Conservation (phyloP, 2,797 vertebrate genomes). For the Microchirus variegatus region DNA sequence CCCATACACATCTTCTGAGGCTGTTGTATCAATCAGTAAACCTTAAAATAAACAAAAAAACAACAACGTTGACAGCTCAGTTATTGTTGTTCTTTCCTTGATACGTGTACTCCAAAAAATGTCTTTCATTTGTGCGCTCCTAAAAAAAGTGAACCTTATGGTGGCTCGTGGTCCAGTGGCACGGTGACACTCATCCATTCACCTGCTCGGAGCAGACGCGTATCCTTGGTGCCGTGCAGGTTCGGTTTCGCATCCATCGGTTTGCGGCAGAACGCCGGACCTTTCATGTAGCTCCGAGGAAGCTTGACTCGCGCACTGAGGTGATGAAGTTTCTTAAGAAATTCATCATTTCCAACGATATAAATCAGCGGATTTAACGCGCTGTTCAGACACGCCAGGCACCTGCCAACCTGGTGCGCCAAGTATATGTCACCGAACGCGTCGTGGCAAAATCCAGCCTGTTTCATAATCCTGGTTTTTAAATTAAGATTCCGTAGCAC, state of each 20-base stretch:
- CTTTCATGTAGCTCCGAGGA: slow-evolving; percentile 41
- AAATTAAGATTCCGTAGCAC: slow-evolving; percentile 82
- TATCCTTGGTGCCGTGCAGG: no score
- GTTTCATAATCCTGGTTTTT: slow-evolving; percentile 66
- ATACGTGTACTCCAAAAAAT: no score
- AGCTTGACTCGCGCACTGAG: slow-evolving; percentile 27
- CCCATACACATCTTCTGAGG: no score
- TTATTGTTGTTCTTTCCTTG: no score
- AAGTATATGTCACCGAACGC: slow-evolving; percentile 71
- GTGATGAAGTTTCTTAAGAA: slow-evolving; percentile 54
- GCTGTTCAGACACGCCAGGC: slow-evolving; percentile 84
- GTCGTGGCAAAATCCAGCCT: slow-evolving; percentile 52
- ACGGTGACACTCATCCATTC: no score
- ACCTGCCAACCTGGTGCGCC: slow-evolving; percentile 82
- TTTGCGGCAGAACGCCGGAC: slow-evolving; percentile 24
- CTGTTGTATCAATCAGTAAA: no score
- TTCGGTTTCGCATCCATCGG: background rate
- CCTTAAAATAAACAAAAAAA: no score
- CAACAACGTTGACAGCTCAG: no score
- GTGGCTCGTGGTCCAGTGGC: no score
- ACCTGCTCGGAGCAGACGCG: no score
- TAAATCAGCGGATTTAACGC: slow-evolving; percentile 86
- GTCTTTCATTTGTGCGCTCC: no score
- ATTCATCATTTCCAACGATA: slow-evolving; percentile 75
- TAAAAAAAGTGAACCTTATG: no score